These are phyloP conservation scores for Neotoma lepida DNA, from an alignment of 2,113 vertebrate species.

Conservation along the genomic window DNA sequence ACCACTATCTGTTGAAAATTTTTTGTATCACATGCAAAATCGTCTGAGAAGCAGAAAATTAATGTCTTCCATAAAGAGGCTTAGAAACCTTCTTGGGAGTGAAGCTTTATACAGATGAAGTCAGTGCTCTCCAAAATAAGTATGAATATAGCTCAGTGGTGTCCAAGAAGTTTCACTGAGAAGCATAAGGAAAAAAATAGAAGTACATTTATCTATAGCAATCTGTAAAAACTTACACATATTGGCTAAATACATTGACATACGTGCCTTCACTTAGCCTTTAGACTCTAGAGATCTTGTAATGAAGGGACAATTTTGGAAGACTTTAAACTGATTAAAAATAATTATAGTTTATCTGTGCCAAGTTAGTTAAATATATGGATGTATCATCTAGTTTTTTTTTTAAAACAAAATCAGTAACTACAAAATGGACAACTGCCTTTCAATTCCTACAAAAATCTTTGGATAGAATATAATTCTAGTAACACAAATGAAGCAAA, in stretches of 20 bases:
- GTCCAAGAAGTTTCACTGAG: background rate
- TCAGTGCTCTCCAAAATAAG: background rate
- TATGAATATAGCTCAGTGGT: too few species aligned
- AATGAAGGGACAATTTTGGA: background rate
- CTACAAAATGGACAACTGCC: background rate
- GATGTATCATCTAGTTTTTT: background rate
- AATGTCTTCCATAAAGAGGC: background rate
- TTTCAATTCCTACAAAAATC: background rate
- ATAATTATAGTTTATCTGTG: background rate
- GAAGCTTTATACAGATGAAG: background rate
- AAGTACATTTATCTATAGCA: background rate
- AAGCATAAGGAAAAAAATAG: background rate
- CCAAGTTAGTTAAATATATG: background rate
- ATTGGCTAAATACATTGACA: background rate
- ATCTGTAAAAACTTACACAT: background rate
- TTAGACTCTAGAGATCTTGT: background rate
- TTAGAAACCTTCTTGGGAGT: background rate
- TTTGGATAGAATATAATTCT: constrained; percentile 18
- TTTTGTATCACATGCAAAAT: background rate
- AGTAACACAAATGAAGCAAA: background rate
- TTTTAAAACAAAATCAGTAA: background rate
- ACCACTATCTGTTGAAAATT: background rate
- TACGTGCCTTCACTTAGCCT: background rate
- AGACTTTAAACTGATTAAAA: background rate
- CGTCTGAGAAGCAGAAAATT: background rate